Percentiles rank a stretch among this genome's conserved stretches.
Evolutionary conservation across 2,888 invertebrate species (phyloP).

Genomic region (Cacoxenus indagator): DNA sequence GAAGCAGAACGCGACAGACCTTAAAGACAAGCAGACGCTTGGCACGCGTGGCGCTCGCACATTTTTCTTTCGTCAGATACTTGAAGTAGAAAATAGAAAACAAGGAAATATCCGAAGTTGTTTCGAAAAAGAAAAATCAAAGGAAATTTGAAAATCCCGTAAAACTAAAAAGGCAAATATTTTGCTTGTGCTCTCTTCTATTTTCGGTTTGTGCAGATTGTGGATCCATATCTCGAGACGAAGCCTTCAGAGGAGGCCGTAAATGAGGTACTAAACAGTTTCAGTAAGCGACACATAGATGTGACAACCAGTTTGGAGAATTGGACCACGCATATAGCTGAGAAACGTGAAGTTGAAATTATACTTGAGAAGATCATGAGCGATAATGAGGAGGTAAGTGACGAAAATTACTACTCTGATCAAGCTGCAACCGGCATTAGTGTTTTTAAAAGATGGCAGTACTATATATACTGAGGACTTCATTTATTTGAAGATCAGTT

Average conservation of each 20-base stretch:
- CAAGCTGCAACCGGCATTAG: no score
- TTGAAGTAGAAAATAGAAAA: constrained; percentile 32
- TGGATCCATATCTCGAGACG: constrained; percentile 79
- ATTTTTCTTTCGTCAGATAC: constrained; percentile 49
- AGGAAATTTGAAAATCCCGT: constrained; percentile 23
- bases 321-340: constrained; percentile 78
- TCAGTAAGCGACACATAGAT: constrained; percentile 76
- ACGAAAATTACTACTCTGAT: no score
- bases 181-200: constrained; percentile 39
- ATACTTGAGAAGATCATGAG: constrained; percentile 74
- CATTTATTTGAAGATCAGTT: no score
- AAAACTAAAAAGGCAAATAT: constrained; percentile 26
- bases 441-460: no score
- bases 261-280: constrained; percentile 78
- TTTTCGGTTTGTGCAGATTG: constrained; percentile 72
- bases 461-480: background rate
- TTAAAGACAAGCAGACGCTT: constrained; percentile 54
- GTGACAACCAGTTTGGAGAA: constrained; percentile 80
- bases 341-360: constrained; percentile 73
- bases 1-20: constrained; percentile 51
- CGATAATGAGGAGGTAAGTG: constrained; percentile 77
- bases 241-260: constrained; percentile 78
- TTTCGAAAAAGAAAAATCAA: constrained; percentile 22
- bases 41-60: constrained; percentile 52
- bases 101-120: background rate